Conservation (phyloP, 1,140 invertebrate genomes). For the Charaxes varanes region DNA sequence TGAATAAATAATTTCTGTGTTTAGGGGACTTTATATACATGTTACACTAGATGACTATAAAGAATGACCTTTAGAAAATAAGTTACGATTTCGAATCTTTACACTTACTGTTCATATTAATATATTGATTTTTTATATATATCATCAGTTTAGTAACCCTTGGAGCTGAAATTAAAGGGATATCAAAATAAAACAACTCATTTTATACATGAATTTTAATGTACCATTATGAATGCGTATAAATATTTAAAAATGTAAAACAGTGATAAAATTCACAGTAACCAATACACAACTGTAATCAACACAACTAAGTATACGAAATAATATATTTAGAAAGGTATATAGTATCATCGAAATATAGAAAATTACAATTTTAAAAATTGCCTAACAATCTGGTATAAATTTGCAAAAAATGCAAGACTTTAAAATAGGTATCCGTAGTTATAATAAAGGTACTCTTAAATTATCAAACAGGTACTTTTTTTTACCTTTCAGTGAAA, state of each 20-base stretch:
- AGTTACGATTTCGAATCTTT: too few relatives aligned
- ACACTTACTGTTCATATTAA: too few relatives aligned
- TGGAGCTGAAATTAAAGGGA: too few relatives aligned
- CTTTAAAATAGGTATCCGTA: constrained; percentile 5
- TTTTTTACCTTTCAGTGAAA: too few relatives aligned
- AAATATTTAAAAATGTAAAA: constrained; percentile 76
- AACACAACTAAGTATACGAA: constrained; percentile 51
- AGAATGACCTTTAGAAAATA: too few relatives aligned
- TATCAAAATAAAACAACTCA: constrained; percentile 46
- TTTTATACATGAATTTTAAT: constrained; percentile 71
- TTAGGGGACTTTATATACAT: too few relatives aligned
- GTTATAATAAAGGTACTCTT: constrained; percentile 7
- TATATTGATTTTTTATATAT: too few relatives aligned
- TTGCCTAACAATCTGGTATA: constrained; percentile 6
- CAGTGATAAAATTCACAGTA: constrained; percentile 75
- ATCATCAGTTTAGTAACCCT: too few relatives aligned
- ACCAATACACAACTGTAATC: constrained; percentile 62
- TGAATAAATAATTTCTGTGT: too few relatives aligned
- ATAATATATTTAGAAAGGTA: constrained; percentile 51
- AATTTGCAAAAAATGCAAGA: constrained; percentile 10
- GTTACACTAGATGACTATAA: too few relatives aligned
- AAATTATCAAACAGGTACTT: constrained; percentile 14
- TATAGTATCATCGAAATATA: constrained; percentile 27
- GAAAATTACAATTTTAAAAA: constrained; percentile 21
- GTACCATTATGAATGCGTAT: constrained; percentile 74